Evolutionary conservation across 2,113 vertebrate genomes (phyloP), one percentile per base, ranked within the genome.

Genomic region (Bujurquina vittata): DNA sequence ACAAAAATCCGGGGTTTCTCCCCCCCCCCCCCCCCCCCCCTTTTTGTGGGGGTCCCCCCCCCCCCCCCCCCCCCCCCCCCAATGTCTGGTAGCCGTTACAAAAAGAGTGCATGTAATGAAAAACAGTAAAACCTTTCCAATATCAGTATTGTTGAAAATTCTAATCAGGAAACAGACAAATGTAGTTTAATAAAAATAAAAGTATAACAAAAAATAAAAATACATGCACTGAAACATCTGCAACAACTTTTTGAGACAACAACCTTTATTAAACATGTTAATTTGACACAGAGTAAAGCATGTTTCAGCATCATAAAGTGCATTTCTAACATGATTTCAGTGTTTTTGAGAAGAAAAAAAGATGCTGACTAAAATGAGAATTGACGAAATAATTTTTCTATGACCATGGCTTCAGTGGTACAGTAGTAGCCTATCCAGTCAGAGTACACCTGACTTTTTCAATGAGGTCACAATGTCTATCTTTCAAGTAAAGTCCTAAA

Each of bases 261-360:
- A 22, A 60, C 3, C 22, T 93, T 93, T 89, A 90, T 92, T 92
- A n/a, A 14, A 60, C 7, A 1, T 14, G 10, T 84, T 79, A 77
- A 83, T 75, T 31, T n/a, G 54, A 57, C 33, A 81, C 18, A 65
- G 79, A 79, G 33, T 80, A 88, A 84, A 81, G 65, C 77, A 75
- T 37, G n/a, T 75, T 81, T 78, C 69, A 87, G 69, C 88, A 90
- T 83, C 76, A 54, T 89, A 94, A 94, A 93, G 92, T 93, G 90
- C 90, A 80, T 86, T 83, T 0, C 29, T 35, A 74, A 75, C 12
- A 59, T 56, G n/a, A 69, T 37, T 90, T 79, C 56, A 89, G 23
- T 87, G 54, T 65, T 75, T 65, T 54, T 11, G 3, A 2, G 35
- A 2, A 6, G 9, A 1, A 31, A 52, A 84, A 83, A 62, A 57